These are phyloP conservation scores for Parnassius orleans DNA, from an alignment of 2,888 invertebrate species.

Conservation along the genomic window DNA sequence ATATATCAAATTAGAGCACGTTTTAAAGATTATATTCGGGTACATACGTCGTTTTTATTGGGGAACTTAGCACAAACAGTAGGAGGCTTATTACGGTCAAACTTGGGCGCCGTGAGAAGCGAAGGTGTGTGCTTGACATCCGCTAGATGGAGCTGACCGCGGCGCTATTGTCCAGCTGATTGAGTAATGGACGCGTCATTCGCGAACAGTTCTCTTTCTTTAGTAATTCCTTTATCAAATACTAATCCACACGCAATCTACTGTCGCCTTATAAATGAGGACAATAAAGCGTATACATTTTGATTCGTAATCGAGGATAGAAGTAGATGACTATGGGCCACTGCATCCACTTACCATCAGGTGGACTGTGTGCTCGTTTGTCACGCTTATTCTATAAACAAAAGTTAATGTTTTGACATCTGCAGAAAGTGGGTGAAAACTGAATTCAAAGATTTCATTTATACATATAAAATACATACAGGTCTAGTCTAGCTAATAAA, in stretches of 20 bases:
- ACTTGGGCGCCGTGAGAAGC: slow-evolving; percentile 42
- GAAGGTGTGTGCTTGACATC: slow-evolving; percentile 45
- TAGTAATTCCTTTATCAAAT: slow-evolving; percentile 4
- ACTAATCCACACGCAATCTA: slow-evolving; percentile 21
- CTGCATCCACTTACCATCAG: no score
- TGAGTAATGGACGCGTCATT: slow-evolving; percentile 39
- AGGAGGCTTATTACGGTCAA: slow-evolving; percentile 47
- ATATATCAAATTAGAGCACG: background rate
- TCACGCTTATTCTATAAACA: no score
- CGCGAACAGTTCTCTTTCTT: slow-evolving; percentile 9
- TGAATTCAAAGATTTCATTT: no score
- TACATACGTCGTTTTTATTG: background rate
- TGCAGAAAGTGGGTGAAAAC: no score
- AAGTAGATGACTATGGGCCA: no score
- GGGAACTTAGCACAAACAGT: slow-evolving; percentile 34
- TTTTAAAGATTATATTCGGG: background rate
- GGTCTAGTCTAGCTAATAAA: no score
- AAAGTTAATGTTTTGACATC: no score
- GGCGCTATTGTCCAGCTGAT: slow-evolving; percentile 39
- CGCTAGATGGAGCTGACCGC: slow-evolving; percentile 37
- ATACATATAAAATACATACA: no score
- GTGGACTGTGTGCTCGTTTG: no score
- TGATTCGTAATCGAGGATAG: no score
- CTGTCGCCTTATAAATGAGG: background rate
- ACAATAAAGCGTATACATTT: no score